Evolutionary conservation across 1,140 invertebrate genomes (phyloP).

Genomic region (Drosophila lini): DNA sequence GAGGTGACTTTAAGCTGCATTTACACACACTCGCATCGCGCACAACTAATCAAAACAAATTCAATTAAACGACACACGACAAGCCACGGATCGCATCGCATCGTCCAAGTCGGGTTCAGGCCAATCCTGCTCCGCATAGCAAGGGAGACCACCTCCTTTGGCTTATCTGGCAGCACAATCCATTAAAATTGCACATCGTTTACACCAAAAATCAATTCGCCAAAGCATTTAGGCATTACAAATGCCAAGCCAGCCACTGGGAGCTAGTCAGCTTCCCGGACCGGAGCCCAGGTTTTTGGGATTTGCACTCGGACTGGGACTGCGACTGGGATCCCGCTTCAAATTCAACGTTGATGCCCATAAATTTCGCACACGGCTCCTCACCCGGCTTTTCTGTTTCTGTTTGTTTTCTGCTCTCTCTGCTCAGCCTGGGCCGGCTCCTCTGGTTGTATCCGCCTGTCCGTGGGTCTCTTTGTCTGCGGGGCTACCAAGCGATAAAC

Average conservation of each 20-base stretch:
- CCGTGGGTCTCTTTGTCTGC: constrained; percentile 31
- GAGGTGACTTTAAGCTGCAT: constrained; percentile 58
- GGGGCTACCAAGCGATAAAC: constrained; percentile 75
- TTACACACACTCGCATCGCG: constrained; percentile 31
- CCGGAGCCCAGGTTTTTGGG: constrained; percentile 28
- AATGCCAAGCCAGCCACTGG: constrained; percentile 79
- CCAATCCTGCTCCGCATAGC: background rate
- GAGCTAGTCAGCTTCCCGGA: constrained; percentile 43
- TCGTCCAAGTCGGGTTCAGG: background rate
- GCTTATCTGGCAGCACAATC: constrained; percentile 84
- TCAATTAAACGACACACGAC: constrained; percentile 80
- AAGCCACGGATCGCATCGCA: constrained; percentile 24
- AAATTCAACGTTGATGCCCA: constrained; percentile 80
- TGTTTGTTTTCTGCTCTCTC: constrained; percentile 43
- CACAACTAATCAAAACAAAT: constrained; percentile 83
- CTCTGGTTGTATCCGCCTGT: constrained; percentile 10
- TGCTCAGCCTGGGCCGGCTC: constrained; percentile 8
- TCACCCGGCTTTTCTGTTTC: constrained; percentile 20
- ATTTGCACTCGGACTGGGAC: constrained; percentile 3
- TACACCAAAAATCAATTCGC: constrained; percentile 84
- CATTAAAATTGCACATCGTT: constrained; percentile 85
- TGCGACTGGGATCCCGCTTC: constrained; percentile 62
- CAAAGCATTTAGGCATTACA: constrained; percentile 84
- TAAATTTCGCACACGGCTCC: constrained; percentile 73
- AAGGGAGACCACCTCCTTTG: constrained; percentile 39